A percentile compares a stretch with the other conserved stretches of the same genome.
phyloP scores from a whole-genome alignment of 2,888 invertebrate genomes.

The Drosophila mimica region DNA sequence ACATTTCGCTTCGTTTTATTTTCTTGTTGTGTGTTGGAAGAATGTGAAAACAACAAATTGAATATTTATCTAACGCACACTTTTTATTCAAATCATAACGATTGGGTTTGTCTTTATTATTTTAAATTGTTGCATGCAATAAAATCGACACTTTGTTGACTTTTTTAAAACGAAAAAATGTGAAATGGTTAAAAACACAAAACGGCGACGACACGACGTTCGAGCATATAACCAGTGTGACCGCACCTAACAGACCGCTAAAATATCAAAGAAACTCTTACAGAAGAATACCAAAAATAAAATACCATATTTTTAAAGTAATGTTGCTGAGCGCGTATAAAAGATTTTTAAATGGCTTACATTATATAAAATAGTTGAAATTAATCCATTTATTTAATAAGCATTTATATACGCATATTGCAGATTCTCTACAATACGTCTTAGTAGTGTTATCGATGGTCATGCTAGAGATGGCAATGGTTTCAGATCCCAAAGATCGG shows the following conservation, averaged over 20 bases:
- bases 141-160: constrained; percentile 58
- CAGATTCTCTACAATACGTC: not conserved
- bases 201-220: constrained; percentile 59
- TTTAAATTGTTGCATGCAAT: constrained; percentile 58
- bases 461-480: constrained; percentile 20
- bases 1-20: constrained; percentile 59
- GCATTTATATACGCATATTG: not conserved
- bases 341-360: not conserved
- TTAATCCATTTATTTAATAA: not conserved
- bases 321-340: not conserved
- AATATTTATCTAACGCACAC: constrained; percentile 57
- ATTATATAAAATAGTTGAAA: not conserved
- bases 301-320: constrained; percentile 12
- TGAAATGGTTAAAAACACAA: constrained; percentile 62
- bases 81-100: constrained; percentile 66
- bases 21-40: constrained; percentile 50
- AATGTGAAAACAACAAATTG: constrained; percentile 32
- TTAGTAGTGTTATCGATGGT: constrained; percentile 22
- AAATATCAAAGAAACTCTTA: constrained; percentile 25
- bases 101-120: constrained; percentile 31
- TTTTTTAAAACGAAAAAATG: constrained; percentile 66
- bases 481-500: not conserved
- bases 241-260: constrained; percentile 13
- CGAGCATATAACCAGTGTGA: constrained; percentile 57
- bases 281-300: constrained; percentile 25